Evolutionary conservation across 2,113 vertebrate species (phyloP).

Genomic region (Capra hircus): DNA sequence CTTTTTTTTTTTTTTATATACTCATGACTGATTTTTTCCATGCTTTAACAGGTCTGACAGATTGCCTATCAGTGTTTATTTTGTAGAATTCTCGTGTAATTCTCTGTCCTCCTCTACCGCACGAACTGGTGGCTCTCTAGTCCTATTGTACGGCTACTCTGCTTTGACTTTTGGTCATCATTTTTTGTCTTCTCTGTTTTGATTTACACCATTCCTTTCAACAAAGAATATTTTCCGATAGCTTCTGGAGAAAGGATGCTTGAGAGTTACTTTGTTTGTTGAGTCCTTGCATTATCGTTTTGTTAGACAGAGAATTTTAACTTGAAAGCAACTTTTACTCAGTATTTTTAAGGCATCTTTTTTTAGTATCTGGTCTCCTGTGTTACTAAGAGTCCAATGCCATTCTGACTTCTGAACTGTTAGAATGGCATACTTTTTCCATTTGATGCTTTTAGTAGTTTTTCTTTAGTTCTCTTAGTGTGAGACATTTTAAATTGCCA

Average conservation of each 20-base stretch:
- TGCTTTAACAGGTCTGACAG: not conserved
- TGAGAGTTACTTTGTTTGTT: not conserved
- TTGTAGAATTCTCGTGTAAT: not conserved
- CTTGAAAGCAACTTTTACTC: not conserved
- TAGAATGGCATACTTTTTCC: not conserved
- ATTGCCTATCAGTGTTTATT: not conserved
- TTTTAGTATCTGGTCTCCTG: not conserved
- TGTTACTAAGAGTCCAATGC: not conserved
- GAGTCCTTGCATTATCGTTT: not conserved
- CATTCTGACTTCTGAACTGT: not conserved
- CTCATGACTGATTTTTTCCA: not conserved
- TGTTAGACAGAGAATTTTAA: not conserved
- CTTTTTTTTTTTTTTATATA: not conserved
- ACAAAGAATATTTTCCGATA: not conserved
- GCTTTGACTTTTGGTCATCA: not conserved
- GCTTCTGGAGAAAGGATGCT: not conserved
- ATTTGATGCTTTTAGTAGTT: not conserved
- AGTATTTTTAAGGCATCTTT: not conserved
- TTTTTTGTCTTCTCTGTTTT: not conserved
- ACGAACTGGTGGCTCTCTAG: not conserved
- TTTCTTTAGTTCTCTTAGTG: not conserved
- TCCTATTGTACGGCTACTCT: rapidly evolving
- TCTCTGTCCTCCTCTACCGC: not conserved
- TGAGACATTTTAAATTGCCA: not conserved
- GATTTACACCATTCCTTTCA: not conserved